Conservation (phyloP, 2,888 invertebrate genomes). For the Metopia argyrocephala region DNA sequence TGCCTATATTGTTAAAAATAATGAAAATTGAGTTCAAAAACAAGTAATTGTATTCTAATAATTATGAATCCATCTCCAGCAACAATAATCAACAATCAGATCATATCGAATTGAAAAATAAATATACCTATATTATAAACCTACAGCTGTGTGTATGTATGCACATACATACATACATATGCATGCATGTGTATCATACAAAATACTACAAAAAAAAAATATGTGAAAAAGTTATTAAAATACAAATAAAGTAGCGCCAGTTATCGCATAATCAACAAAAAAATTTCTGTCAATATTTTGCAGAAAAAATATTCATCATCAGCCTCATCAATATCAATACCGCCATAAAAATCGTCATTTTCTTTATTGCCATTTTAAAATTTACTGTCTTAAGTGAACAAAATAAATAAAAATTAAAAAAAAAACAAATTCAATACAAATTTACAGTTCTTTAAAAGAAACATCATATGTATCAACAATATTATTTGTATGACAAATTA, state of each 20-base stretch:
- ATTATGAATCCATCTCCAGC: too few relatives aligned
- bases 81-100: too few relatives aligned
- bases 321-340: constrained; percentile 16
- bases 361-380: constrained; percentile 36
- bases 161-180: too few relatives aligned
- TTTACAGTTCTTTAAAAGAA: constrained; percentile 43
- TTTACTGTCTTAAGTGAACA: constrained; percentile 17
- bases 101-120: too few relatives aligned
- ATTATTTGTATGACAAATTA: constrained; percentile 46
- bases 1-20: too few relatives aligned
- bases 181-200: background rate
- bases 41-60: too few relatives aligned
- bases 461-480: constrained; percentile 33
- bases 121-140: too few relatives aligned
- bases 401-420: background rate
- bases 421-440: constrained; percentile 15
- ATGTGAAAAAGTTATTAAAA: constrained; percentile 1
- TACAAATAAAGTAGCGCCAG: too few relatives aligned
- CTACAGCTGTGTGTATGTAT: too few relatives aligned
- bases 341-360: background rate
- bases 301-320: background rate
- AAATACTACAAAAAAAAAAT: background rate
- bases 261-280: background rate
- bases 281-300: background rate
- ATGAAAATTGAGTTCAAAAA: too few relatives aligned